A percentile compares a stretch with the other conserved stretches of the same genome.
Conservation (phyloP, 2,113 vertebrate genomes). For the Nymphicus hollandicus region DNA sequence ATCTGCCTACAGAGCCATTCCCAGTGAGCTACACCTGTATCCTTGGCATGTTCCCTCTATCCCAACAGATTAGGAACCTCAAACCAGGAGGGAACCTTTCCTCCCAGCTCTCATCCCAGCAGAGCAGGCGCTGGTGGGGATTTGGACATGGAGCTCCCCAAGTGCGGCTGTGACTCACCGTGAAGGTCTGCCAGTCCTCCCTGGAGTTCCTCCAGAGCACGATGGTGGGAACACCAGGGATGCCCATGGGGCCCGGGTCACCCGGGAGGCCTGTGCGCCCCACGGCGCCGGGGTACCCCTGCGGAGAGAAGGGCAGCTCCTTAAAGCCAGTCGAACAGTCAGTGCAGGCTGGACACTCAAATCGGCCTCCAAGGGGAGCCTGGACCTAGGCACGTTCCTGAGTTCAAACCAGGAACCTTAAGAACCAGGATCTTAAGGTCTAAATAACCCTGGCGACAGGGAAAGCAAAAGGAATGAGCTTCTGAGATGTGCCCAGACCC, state of each 20-base stretch:
- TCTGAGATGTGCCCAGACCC: not conserved
- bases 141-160: fast-evolving
- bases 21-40: not conserved
- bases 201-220: slow-evolving; percentile 84
- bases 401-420: not conserved
- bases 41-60: not conserved
- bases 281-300: slow-evolving; percentile 77
- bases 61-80: not conserved
- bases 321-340: not conserved
- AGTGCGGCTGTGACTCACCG: slow-evolving; percentile 37
- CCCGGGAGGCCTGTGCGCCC: slow-evolving; percentile 74
- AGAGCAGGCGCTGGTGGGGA: not conserved
- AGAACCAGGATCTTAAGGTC: not conserved
- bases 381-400: not conserved
- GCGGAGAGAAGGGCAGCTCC: not conserved
- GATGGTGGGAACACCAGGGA: slow-evolving; percentile 77
- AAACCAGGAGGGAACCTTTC: fast-evolving
- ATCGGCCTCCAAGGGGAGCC: not conserved
- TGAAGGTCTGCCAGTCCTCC: slow-evolving; percentile 84
- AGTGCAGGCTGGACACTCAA: not conserved
- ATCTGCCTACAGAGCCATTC: not conserved
- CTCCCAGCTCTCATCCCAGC: not conserved
- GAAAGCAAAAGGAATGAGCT: not conserved
- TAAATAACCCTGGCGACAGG: not conserved
- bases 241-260: slow-evolving; percentile 72